Evolutionary conservation across 2,113 vertebrate species (phyloP), one percentile per base, ranked within the genome.

Genomic region (Rhynchomys soricoides): DNA sequence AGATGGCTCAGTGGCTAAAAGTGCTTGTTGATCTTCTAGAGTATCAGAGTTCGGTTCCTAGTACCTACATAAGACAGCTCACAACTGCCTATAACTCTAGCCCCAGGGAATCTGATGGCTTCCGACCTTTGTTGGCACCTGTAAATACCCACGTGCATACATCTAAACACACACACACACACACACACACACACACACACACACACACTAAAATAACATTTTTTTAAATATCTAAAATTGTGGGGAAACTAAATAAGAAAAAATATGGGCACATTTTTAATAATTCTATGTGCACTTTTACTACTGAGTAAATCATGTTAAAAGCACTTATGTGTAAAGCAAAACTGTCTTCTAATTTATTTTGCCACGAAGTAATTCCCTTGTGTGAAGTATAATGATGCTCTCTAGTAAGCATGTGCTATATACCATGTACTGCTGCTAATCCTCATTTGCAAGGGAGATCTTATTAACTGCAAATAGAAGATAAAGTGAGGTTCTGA

Each of bases 171-270:
- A 82, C 21, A 59, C 52, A 82, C 52, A 81, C 74, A 50, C 3
- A 77, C 5, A 55, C 5, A 22, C 17, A 17, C 0, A 45, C 55
- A 57, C 52, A 57, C 55, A 57, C 55, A 57, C 55, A 62, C 59
- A 59, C 22, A 62, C 22, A 62, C 9, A 29, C 10, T n/a, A 29
- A 82, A 8, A 16, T 15, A n/a, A n/a, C n/a, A n/a, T n/a, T n/a
- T 57, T n/a, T 81, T 13, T 8, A 83, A 91, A 90, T 66, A 90
- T 62, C 37, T 86, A 9, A 21, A 48, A 83, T 94, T 89, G 81
- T 50, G 62, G 29, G 31, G 3, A 68, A 55, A 45, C 82, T 91
- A 82, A 82, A 73, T 75, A 40, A 82, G 43, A 81, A 29, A 24
- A 90, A 78, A 89, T 29, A 22, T 68, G 68, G 34, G 10, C 7